phyloP scores from a whole-genome alignment of 1,140 invertebrate genomes.

The Polypedilum pembai region DNA sequence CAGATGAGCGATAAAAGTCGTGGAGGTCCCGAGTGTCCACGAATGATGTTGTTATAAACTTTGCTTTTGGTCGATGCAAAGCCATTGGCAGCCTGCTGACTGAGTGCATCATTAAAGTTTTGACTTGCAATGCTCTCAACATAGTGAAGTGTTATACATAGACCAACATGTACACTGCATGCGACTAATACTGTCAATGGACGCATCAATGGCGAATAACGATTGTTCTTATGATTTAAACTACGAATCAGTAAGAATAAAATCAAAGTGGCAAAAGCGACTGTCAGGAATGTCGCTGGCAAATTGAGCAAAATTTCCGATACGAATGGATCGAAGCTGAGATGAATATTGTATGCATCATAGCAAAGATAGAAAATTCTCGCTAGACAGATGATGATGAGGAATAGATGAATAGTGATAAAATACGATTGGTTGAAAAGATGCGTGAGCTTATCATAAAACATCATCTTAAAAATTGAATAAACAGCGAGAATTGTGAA shows the following conservation, averaged over 20 bases:
- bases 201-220: conserved; percentile 59
- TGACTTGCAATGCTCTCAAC: conserved; percentile 49
- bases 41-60: conserved; percentile 27
- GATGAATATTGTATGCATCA: conserved; percentile 79
- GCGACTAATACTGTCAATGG: conserved; percentile 64
- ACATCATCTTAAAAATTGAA: conserved; percentile 71
- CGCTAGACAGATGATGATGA: conserved; percentile 70
- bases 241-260: conserved; percentile 70
- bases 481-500: conserved; percentile 74
- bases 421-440: conserved; percentile 76
- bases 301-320: conserved; percentile 75
- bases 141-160: conserved; percentile 72
- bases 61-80: conserved; percentile 30
- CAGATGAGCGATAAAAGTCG: conserved; percentile 65
- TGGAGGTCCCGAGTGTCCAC: conserved; percentile 33
- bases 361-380: conserved; percentile 80
- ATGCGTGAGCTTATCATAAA: conserved; percentile 71
- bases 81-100: conserved; percentile 20
- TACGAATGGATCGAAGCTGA: conserved; percentile 66
- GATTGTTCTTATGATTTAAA: conserved; percentile 55
- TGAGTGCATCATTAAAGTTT: conserved; percentile 33
- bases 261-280: conserved; percentile 77
- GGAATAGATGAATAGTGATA: conserved; percentile 67
- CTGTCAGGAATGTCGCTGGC: conserved; percentile 73
- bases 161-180: conserved; percentile 62